Conservation (phyloP, 92 coral and sea anemone genomes). For the Metridium senile region DNA sequence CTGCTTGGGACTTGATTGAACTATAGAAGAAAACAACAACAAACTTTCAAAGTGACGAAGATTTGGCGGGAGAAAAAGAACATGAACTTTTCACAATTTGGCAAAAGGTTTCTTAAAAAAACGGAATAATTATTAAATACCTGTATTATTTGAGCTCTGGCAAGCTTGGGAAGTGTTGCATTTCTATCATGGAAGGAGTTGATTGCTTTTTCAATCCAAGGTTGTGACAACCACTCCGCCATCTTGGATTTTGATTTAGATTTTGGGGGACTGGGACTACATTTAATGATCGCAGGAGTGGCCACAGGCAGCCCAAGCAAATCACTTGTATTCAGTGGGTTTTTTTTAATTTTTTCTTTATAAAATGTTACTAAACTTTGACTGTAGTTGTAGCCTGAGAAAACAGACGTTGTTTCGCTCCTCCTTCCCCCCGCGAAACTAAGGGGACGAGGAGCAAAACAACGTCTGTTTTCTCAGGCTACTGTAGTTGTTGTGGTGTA, state of each 20-base stretch:
- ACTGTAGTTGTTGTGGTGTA: too few species aligned
- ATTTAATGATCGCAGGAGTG: too few species aligned
- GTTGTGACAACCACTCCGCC: conserved; percentile 23
- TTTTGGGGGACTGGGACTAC: conserved; percentile 20
- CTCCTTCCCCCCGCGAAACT: too few species aligned
- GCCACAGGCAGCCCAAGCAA: too few species aligned
- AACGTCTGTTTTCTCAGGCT: too few species aligned
- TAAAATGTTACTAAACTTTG: too few species aligned
- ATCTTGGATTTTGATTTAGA: conserved; percentile 7
- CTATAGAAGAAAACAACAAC: not conserved
- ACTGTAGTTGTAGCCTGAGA: too few species aligned
- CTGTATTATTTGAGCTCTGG: conserved; percentile 34
- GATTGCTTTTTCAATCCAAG: conserved; percentile 31
- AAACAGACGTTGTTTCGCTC: too few species aligned
- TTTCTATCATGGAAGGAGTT: conserved; percentile 14
- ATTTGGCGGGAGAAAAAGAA: conserved; percentile 21
- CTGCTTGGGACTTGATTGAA: conserved; percentile 1
- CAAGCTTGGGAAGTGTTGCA: conserved; percentile 10
- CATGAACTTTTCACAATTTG: not conserved
- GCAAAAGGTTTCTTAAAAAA: not conserved
- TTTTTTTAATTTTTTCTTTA: too few species aligned
- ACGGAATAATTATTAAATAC: not conserved
- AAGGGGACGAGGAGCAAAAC: too few species aligned
- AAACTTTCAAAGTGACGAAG: not conserved
- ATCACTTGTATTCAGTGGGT: too few species aligned